Conservation (phyloP, 2,113 vertebrate species). For the Odontophorus gujanensis region DNA sequence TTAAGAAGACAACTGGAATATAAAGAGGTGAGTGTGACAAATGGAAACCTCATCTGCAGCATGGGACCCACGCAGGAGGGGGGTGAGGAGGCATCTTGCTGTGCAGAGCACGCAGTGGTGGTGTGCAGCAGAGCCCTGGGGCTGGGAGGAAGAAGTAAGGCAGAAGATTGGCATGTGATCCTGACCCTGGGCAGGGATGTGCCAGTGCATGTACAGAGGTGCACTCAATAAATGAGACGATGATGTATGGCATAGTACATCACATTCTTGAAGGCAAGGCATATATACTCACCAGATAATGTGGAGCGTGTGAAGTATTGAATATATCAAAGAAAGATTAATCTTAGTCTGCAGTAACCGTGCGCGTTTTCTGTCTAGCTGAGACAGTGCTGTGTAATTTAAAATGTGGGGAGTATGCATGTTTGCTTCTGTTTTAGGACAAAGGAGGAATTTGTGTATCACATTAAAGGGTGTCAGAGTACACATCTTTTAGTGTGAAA, state of each 20-base stretch:
- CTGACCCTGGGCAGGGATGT: conserved; percentile 49
- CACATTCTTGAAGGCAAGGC: conserved; percentile 60
- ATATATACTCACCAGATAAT: conserved; percentile 71
- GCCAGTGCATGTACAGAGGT: background rate
- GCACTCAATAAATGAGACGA: conserved; percentile 58
- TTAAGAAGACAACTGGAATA: background rate
- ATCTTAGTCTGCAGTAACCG: conserved; percentile 56
- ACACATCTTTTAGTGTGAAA: background rate
- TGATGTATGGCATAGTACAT: conserved; percentile 68
- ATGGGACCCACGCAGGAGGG: background rate
- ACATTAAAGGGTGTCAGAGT: background rate
- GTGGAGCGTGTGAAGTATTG: conserved; percentile 61
- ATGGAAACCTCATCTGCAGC: background rate
- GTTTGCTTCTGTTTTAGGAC: background rate
- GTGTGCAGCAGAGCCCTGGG: background rate
- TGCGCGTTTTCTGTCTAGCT: conserved; percentile 35
- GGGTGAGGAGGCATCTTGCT: background rate
- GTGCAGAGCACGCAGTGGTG: fast-evolving
- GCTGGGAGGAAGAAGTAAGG: background rate
- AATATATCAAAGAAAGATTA: conserved; percentile 69
- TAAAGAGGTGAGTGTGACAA: background rate
- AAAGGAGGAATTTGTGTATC: background rate
- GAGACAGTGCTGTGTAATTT: conserved; percentile 39
- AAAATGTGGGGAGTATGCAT: background rate
- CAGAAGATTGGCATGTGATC: conserved; percentile 24